Base-by-base conservation (phyloP, 2,113 vertebrate genomes). In the Gobiocypris rarus region DNA sequence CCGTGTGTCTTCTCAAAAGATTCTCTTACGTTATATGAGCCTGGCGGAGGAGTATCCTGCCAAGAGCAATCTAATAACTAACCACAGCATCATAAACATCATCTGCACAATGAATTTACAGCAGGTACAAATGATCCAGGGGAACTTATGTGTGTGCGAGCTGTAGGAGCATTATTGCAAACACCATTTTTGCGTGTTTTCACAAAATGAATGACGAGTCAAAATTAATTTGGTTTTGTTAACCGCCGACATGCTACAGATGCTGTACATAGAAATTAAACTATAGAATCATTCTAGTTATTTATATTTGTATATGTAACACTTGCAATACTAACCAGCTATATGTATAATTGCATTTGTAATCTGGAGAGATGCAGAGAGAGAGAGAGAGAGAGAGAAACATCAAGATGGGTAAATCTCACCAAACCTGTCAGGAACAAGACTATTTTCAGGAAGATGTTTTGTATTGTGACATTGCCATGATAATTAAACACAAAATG, bases 41-140 rank as follows among this genome's bases (percentile, higher is more conserved):
- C 94, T 50, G 93, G 93, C 81, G 95, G 86, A 48, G 95, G 95
- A 22, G 88, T 86, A 75, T 92, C 92, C 96, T 96, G 82, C 75
- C 89, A 84, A 26, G 58, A 65, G 34, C 82, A 79, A 77, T 24
- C 70, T 11, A 70, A 45, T 48, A 52, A 17, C 75, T 69, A 43
- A 69, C 24, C n/a, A 50, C 24, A 83, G 50, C 24, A 69, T 22
- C 38, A n/a, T 52, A 84, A 71, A 71, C 24, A 82, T n/a, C 83
- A 70, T 52, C 74, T 78, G 28, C n/a, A 24, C 41, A 52, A 83
- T 65, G 31, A 28, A 28, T 67, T 63, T 79, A 43, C 14, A 26
- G 76, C 38, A 63, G 58, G 54, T 13, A 59, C 34, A 77, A 45
- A 73, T 73, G 69, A 73, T 22, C 10, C 69, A 43, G 38, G 38